These are phyloP conservation scores for Ametastegia equiseti DNA, from an alignment of 2,888 invertebrate species.

Conservation along the genomic window DNA sequence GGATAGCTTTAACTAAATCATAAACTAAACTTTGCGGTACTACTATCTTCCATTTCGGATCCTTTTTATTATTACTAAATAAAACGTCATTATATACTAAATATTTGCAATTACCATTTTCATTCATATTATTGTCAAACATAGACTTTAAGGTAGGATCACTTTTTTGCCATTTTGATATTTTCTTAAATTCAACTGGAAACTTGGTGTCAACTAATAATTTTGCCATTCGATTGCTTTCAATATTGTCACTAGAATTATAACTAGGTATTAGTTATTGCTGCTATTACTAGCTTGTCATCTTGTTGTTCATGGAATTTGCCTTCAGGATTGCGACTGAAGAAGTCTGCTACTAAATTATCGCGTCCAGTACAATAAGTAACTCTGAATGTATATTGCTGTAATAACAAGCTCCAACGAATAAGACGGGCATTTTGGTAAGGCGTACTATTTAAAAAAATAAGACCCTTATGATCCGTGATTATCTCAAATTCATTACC, in stretches of 20 bases:
- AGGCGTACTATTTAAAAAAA: background rate
- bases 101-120: background rate
- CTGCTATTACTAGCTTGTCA: background rate
- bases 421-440: no score
- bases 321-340: constrained; percentile 5
- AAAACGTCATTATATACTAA: constrained; percentile 11
- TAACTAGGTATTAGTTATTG: background rate
- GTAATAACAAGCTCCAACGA: no score
- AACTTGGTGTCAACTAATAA: background rate
- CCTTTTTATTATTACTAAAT: constrained; percentile 23
- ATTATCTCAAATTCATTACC: constrained; percentile 8
- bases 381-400: background rate
- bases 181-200: constrained; percentile 11
- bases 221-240: background rate
- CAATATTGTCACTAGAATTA: background rate
- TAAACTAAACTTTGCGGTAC: background rate
- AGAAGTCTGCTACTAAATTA: constrained; percentile 6
- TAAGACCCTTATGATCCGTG: constrained; percentile 1
- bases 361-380: background rate
- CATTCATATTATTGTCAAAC: background rate
- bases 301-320: background rate
- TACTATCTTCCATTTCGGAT: background rate
- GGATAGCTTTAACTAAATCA: background rate
- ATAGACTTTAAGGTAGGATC: constrained; percentile 1
- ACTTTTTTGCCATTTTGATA: background rate